phyloP scores from a whole-genome alignment of 2,113 vertebrate genomes.

The Corythoichthys intestinalis region DNA sequence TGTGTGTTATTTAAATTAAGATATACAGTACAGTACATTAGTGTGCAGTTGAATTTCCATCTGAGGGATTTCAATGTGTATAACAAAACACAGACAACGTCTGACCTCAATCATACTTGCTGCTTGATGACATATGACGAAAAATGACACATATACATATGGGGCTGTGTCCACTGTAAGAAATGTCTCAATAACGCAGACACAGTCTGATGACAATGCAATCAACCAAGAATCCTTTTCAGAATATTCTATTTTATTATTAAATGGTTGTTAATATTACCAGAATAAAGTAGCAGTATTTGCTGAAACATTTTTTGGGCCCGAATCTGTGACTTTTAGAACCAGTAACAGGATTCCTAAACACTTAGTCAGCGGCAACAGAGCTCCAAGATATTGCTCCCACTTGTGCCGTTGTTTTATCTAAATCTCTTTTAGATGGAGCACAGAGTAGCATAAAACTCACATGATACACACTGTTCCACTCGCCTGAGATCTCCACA shows the following conservation, averaged over 20 bases:
- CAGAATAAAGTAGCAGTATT: neutral
- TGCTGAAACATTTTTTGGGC: neutral
- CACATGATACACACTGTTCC: constrained; percentile 79
- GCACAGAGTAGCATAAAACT: constrained; percentile 47
- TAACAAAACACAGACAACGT: neutral
- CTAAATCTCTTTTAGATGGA: neutral
- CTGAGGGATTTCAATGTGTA: neutral
- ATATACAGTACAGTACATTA: neutral
- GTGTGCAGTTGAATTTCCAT: neutral
- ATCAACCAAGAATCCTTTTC: neutral
- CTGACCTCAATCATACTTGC: neutral
- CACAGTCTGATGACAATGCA: neutral
- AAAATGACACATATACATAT: neutral
- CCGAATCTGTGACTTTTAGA: neutral
- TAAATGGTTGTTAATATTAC: neutral
- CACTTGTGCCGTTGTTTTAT: neutral
- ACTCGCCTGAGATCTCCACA: constrained; percentile 69
- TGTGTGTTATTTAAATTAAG: neutral
- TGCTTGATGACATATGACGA: neutral
- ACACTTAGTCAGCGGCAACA: neutral
- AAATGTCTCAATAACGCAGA: neutral
- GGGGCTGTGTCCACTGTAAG: neutral
- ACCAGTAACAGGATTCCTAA: neutral
- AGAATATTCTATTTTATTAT: neutral
- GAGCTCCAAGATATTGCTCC: neutral